These are phyloP conservation scores for Lucinisca nassula DNA, from an alignment of 2,888 invertebrate genomes.

Conservation along the genomic window DNA sequence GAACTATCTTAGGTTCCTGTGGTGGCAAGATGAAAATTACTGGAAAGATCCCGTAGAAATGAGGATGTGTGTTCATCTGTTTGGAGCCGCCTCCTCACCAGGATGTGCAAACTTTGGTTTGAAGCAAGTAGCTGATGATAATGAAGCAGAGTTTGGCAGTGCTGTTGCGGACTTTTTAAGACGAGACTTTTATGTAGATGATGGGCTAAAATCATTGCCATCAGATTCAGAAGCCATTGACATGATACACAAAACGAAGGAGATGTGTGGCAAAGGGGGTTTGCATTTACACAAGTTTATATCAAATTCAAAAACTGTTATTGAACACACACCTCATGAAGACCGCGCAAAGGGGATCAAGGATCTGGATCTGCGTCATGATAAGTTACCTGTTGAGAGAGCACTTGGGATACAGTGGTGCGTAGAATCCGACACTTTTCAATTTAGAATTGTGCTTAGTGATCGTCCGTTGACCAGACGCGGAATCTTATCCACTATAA, in stretches of 20 bases:
- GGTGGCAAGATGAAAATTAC: constrained; percentile 35
- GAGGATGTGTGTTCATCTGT: constrained; percentile 63
- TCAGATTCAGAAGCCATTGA: constrained; percentile 34
- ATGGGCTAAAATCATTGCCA: constrained; percentile 50
- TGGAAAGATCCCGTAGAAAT: constrained; percentile 31
- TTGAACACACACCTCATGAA: constrained; percentile 23
- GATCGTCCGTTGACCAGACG: constrained; percentile 48
- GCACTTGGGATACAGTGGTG: constrained; percentile 69
- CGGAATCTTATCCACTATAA: constrained; percentile 29
- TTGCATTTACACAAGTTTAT: constrained; percentile 55
- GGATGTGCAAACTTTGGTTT: constrained; percentile 61
- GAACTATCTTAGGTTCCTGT: constrained; percentile 59
- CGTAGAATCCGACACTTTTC: constrained; percentile 50
- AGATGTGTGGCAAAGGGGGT: constrained; percentile 39
- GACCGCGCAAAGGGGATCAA: constrained; percentile 37
- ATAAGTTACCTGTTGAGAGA: constrained; percentile 38
- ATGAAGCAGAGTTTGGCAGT: not conserved
- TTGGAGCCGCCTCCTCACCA: constrained; percentile 65
- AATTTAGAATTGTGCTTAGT: constrained; percentile 42
- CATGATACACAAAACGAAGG: constrained; percentile 22
- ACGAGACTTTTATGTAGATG: constrained; percentile 65
- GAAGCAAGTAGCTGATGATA: constrained; percentile 37
- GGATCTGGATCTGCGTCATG: not conserved
- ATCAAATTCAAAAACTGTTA: constrained; percentile 56
- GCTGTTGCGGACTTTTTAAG: constrained; percentile 42